Conservation (phyloP, 53 echinoderm and acorn worm species). For the Mesocentrotus franciscanus region DNA sequence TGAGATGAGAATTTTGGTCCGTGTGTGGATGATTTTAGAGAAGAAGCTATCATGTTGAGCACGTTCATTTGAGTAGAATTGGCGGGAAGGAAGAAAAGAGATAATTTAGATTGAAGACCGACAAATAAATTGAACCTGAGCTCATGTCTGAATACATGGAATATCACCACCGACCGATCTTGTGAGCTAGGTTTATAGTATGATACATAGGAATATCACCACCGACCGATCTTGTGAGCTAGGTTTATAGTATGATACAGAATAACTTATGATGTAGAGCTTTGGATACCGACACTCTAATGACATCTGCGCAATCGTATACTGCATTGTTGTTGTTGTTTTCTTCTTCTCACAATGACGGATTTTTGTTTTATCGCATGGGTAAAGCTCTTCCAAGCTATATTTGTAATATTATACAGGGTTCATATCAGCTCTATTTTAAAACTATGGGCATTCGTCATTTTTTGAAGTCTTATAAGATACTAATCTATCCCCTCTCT, state of each 20-base stretch:
- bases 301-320: not conserved
- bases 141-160: conserved; percentile 4
- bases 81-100: conserved; percentile 27
- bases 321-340: not conserved
- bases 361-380: too few relatives aligned
- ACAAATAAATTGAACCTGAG: conserved; percentile 23
- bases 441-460: too few relatives aligned
- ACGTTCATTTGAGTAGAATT: conserved; percentile 3
- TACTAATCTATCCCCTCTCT: too few relatives aligned
- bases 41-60: not conserved
- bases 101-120: conserved; percentile 33
- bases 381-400: too few relatives aligned
- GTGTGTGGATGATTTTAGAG: not conserved
- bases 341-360: too few relatives aligned
- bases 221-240: not conserved
- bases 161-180: not conserved
- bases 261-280: not conserved
- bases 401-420: too few relatives aligned
- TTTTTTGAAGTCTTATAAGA: too few relatives aligned
- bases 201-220: not conserved
- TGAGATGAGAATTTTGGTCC: not conserved
- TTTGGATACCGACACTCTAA: not conserved
- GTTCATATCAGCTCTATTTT: too few relatives aligned
- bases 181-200: not conserved
- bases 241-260: not conserved